Conservation (phyloP, 2,888 invertebrate genomes). For the Ceramica pisi region DNA sequence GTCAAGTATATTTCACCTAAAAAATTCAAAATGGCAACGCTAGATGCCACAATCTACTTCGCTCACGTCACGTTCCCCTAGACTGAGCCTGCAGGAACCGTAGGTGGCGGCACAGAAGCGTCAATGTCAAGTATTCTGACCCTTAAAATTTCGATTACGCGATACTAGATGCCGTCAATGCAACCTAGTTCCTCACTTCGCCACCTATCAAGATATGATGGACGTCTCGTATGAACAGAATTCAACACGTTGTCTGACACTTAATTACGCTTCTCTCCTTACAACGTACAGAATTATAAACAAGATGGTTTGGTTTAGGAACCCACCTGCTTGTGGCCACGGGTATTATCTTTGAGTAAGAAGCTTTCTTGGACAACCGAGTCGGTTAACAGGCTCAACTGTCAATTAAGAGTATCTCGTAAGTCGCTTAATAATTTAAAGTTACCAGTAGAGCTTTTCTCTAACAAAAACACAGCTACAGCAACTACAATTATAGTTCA, state of each 20-base stretch:
- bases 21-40: too few species aligned
- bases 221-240: constrained; percentile 6
- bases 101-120: too few species aligned
- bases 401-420: neutral
- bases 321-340: neutral
- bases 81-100: too few species aligned
- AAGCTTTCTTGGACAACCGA: constrained; percentile 14
- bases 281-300: constrained; percentile 28
- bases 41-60: too few species aligned
- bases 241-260: constrained; percentile 28
- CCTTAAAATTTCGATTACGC: too few species aligned
- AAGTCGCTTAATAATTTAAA: neutral
- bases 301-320: constrained; percentile 14
- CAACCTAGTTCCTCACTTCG: constrained; percentile 3
- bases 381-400: neutral
- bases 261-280: constrained; percentile 26
- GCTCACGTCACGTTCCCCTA: too few species aligned
- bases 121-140: too few species aligned
- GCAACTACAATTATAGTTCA: neutral
- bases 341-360: neutral
- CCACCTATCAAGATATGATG: constrained; percentile 1
- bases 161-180: too few species aligned
- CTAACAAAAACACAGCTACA: constrained; percentile 4
- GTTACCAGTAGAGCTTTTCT: too few species aligned
- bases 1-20: too few species aligned